A percentile compares a stretch with the other conserved stretches of the same genome.
Evolutionary conservation across 2,797 vertebrate species (phyloP).

Genomic region (Hafferia zeledoni): DNA sequence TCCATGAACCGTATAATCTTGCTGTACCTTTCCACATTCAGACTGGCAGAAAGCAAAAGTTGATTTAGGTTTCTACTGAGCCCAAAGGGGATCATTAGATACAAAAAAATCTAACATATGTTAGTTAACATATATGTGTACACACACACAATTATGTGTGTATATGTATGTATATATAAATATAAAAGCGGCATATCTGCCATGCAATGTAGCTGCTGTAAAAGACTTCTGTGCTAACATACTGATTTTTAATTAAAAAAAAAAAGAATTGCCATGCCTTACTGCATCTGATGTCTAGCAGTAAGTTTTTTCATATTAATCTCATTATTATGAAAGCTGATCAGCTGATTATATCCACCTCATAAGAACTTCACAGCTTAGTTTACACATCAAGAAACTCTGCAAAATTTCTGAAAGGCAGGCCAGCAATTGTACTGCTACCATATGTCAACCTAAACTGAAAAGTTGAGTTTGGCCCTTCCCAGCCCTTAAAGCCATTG

Average conservation of each 20-base stretch:
- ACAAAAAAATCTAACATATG: background rate
- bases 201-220: background rate
- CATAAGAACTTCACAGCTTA: background rate
- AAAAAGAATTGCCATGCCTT: background rate
- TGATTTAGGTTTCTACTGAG: background rate
- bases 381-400: background rate
- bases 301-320: background rate
- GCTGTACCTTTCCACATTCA: slow-evolving; percentile 27
- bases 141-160: background rate
- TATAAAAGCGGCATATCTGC: background rate
- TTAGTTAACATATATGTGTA: fast-evolving
- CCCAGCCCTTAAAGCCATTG: background rate
- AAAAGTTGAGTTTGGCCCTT: background rate
- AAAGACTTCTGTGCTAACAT: background rate
- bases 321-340: background rate
- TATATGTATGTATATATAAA: background rate
- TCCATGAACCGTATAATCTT: slow-evolving; percentile 36
- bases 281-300: background rate
- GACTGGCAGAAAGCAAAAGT: background rate
- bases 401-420: background rate
- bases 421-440: background rate
- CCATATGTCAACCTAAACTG: background rate
- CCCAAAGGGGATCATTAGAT: background rate
- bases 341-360: background rate
- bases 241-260: background rate